phyloP scores from a whole-genome alignment of 2,888 invertebrate species.

The Troilus luridus region DNA sequence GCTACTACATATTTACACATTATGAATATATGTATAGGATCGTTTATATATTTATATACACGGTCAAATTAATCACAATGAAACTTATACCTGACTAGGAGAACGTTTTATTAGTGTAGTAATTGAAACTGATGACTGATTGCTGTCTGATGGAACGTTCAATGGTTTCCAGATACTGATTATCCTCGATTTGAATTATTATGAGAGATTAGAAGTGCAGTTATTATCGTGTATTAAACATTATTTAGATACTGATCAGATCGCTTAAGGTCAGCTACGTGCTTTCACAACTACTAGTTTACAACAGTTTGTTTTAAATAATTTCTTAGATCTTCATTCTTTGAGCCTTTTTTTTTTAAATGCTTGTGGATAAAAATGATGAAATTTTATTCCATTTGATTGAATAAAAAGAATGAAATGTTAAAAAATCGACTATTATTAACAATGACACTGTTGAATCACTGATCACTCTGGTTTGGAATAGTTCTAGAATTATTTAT shows the following conservation, averaged over 20 bases:
- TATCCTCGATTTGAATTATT: background rate
- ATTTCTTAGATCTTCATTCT: background rate
- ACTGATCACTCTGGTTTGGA: no score
- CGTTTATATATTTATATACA: background rate
- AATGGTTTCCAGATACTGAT: background rate
- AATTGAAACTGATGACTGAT: background rate
- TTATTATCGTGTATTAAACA: background rate
- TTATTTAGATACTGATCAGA: background rate
- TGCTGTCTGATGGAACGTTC: background rate
- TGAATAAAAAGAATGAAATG: no score
- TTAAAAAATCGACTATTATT: no score
- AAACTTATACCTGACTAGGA: background rate
- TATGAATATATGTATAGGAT: constrained; percentile 33
- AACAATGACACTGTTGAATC: no score
- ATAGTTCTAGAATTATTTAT: no score
- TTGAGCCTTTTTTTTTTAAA: no score
- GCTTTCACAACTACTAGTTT: background rate
- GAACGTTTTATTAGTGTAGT: background rate
- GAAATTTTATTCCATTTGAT: no score
- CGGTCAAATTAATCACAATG: background rate
- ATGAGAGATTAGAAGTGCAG: background rate
- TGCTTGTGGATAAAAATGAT: no score
- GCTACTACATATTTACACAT: constrained; percentile 24
- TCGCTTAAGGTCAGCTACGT: background rate
- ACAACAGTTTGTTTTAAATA: background rate